Conservation (phyloP, 2,113 vertebrate species). For the Antechinus flavipes region DNA sequence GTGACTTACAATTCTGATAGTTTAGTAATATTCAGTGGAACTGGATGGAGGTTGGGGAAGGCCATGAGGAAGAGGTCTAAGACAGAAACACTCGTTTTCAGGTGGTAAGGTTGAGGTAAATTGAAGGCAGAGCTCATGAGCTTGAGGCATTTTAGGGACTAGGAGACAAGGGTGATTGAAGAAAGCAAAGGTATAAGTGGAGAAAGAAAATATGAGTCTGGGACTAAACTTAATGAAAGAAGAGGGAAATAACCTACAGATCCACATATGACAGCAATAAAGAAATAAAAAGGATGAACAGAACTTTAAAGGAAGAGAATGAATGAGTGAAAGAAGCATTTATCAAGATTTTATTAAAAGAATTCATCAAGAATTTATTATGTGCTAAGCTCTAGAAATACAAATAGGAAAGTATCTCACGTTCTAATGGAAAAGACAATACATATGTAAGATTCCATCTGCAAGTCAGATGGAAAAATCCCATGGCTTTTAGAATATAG, state of each 20-base stretch:
- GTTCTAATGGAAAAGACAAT: background rate
- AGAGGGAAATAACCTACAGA: background rate
- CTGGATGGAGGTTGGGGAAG: background rate
- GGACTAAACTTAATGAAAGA: background rate
- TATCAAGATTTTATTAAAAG: background rate
- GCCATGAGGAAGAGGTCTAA: background rate
- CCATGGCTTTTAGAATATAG: background rate
- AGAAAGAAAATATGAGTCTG: background rate
- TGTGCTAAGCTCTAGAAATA: background rate
- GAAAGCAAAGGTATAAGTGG: background rate
- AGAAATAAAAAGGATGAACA: background rate
- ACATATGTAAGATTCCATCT: background rate
- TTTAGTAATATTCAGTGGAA: background rate
- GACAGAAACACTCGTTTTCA: background rate
- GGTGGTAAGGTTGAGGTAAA: background rate
- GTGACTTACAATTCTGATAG: background rate
- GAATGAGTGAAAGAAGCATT: background rate
- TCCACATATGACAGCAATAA: background rate
- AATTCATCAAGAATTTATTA: too few species aligned
- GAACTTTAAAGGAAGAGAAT: background rate
- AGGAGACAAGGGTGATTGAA: background rate
- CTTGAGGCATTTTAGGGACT: background rate
- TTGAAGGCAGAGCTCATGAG: background rate
- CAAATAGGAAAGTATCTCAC: background rate
- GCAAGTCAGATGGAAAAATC: background rate